Evolutionary conservation across 1,140 invertebrate species (phyloP), one percentile per base, ranked within the genome.

Genomic region (Scaptomyza graminum): DNA sequence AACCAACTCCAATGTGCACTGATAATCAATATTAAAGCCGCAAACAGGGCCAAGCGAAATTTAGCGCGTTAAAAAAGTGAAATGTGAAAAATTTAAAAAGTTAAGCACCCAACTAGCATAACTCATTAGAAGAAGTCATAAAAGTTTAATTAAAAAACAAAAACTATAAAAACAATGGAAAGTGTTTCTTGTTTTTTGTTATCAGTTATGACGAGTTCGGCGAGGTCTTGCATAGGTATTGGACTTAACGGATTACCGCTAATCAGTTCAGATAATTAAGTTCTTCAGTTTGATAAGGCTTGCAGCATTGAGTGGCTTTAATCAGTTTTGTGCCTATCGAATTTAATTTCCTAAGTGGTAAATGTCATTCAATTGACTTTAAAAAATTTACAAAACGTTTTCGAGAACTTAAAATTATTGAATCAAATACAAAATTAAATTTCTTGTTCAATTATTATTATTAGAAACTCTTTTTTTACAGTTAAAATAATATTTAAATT

Each of bases 11-110:
- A 72, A 66, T 71, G 46, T 65, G 55, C 55, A 37, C 59, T 67
- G 46, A 62, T 74, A 85, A 85, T 85, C 82, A 85, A 83, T 72
- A 85, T 83, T 83, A 88, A 83, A 85, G 74, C 63, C 13, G 2
- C 7, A 15, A 22, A 13, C 34, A 44, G n/a, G 22, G 37, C 9
- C 31, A 52, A 13, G n/a, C 16, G 5, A 64, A 84, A 66, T 57
- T 64, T 67, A 61, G 51, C 9, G 12, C 3, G 37, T 6, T 22
- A 31, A 61, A 65, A 61, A 80, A 71, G 15, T 12, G 46, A 50
- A 64, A 70, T 73, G 64, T 74, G 65, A 81, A 83, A 65, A 44
- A 46, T 49, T 9, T 49, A 9, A 22, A 54, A 65, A 64, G 70
- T 57, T 76, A 84, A 76, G 65, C 67, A 57, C 5, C 47, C 62